These are phyloP conservation scores for Hyposoter didymator DNA, from an alignment of 2,888 invertebrate species.

Conservation along the genomic window DNA sequence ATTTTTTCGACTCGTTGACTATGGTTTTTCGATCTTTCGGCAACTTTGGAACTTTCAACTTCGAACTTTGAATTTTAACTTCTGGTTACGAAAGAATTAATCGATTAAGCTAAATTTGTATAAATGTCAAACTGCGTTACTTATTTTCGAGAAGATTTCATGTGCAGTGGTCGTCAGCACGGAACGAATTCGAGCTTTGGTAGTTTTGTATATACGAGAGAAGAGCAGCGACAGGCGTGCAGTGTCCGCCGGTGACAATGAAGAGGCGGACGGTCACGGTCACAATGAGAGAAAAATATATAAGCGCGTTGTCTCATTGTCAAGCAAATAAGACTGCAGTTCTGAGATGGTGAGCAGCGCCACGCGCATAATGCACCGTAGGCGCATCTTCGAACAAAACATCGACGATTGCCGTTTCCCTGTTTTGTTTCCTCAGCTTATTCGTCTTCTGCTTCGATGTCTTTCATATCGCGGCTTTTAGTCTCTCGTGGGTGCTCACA, in stretches of 20 bases:
- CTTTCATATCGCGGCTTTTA: slow-evolving; percentile 39
- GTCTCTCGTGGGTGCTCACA: slow-evolving; percentile 53
- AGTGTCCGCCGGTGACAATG: slow-evolving; percentile 53
- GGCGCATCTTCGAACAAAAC: slow-evolving; percentile 34
- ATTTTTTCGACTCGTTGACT: too few species aligned
- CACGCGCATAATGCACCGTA: slow-evolving; percentile 2
- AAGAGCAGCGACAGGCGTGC: slow-evolving; percentile 45
- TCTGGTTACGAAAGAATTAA: background rate
- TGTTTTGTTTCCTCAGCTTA: background rate
- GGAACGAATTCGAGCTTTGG: background rate
- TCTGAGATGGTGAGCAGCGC: slow-evolving; percentile 21
- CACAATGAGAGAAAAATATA: slow-evolving; percentile 61
- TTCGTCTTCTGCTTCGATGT: slow-evolving; percentile 11
- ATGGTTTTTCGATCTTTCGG: too few species aligned
- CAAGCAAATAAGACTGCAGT: slow-evolving; percentile 62
- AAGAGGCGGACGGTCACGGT: slow-evolving; percentile 58
- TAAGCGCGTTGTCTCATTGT: slow-evolving; percentile 60
- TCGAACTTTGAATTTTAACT: background rate
- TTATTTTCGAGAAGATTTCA: background rate
- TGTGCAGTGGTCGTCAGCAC: background rate
- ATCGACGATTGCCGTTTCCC: slow-evolving; percentile 38
- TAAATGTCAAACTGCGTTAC: background rate
- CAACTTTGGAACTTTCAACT: background rate
- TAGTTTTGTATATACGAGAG: background rate
- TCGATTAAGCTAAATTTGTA: background rate